Conservation (phyloP, 2,113 vertebrate genomes). For the Lasiurus borealis region DNA sequence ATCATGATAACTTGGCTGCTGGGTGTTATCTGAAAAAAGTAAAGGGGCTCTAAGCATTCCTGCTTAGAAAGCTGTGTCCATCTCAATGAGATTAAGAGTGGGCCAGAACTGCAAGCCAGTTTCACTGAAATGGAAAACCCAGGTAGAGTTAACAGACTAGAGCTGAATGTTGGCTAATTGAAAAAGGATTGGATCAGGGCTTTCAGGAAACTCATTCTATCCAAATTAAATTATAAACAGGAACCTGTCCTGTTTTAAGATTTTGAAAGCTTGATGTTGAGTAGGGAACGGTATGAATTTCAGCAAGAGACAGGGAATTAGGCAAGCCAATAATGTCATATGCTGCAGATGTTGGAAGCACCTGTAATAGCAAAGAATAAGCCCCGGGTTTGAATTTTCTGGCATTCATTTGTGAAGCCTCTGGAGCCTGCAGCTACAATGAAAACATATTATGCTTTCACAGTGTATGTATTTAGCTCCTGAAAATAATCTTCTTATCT, state of each 20-base stretch:
- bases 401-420: constrained; percentile 85
- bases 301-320: constrained; percentile 77
- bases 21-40: not conserved
- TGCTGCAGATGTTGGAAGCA: constrained; percentile 85
- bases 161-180: constrained; percentile 66
- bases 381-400: constrained; percentile 85
- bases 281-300: constrained; percentile 74
- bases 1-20: not conserved
- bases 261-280: constrained; percentile 73
- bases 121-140: constrained; percentile 54
- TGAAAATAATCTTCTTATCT: constrained; percentile 88
- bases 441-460: constrained; percentile 88
- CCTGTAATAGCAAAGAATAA: constrained; percentile 85
- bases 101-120: not conserved
- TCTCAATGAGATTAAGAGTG: not conserved
- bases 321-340: constrained; percentile 71
- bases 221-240: constrained; percentile 77
- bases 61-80: constrained; percentile 38
- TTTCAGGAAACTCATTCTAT: constrained; percentile 74
- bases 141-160: constrained; percentile 52
- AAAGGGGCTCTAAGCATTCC: not conserved
- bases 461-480: constrained; percentile 85
- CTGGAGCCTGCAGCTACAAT: constrained; percentile 83
- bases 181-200: constrained; percentile 62
- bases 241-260: constrained; percentile 70